Percentiles rank a stretch among this genome's conserved stretches.
Conservation (phyloP, 2,113 vertebrate species). For the Amphiprion ocellaris region DNA sequence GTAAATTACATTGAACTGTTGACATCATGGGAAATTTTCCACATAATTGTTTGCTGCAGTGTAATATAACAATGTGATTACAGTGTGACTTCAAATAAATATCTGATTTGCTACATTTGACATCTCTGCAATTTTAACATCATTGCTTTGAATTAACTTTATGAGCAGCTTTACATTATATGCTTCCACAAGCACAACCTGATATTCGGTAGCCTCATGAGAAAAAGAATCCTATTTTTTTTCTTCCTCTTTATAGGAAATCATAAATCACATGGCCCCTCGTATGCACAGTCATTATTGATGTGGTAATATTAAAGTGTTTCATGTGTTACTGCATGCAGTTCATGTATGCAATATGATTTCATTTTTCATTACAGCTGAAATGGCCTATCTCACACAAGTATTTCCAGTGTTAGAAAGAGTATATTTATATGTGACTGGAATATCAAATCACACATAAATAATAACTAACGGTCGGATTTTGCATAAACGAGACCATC, state of each 20-base stretch:
- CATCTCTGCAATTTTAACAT: not conserved
- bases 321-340: conserved; percentile 4
- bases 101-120: not conserved
- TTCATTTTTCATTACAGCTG: conserved; percentile 41
- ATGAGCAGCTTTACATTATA: not conserved
- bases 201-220: not conserved
- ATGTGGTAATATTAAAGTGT: conserved; percentile 32
- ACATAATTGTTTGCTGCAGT: not conserved
- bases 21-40: not conserved
- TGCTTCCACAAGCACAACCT: not conserved
- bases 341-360: conserved; percentile 23
- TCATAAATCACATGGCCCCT: conserved; percentile 9
- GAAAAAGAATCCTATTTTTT: not conserved
- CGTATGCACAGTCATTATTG: conserved; percentile 31
- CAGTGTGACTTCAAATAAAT: not conserved
- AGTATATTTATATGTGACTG: conserved; percentile 15
- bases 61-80: not conserved
- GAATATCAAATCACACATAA: conserved; percentile 8
- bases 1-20: not conserved
- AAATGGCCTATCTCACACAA: conserved; percentile 19
- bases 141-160: not conserved
- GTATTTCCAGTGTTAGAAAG: conserved; percentile 30
- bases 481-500: not conserved
- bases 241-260: conserved; percentile 31
- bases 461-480: not conserved